Percentiles rank a stretch among this genome's conserved stretches.
Evolutionary conservation across 23 tunicate species (phyloP).

Genomic region (Styela plicata): DNA sequence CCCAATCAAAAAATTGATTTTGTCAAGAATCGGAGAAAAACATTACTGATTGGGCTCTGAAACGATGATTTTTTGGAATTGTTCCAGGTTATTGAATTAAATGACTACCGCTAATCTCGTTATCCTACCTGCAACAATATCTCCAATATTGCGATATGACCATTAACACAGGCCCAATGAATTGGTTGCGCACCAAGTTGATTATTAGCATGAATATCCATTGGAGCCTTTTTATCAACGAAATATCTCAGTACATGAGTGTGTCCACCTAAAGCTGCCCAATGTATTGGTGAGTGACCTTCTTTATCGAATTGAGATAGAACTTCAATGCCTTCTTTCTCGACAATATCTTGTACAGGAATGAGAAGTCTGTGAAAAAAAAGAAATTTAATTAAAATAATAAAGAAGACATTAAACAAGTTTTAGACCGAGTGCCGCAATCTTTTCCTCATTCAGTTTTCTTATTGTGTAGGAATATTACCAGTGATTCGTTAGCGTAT

Average conservation of each 20-base stretch:
- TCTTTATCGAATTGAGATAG: conserved; percentile 80
- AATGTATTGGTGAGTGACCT: conserved; percentile 98
- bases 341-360: conserved; percentile 92
- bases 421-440: too few species aligned
- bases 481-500: too few species aligned
- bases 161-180: conserved; percentile 99
- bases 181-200: conserved; percentile 94
- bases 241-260: conserved; percentile 92
- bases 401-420: too few species aligned
- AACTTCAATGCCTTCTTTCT: conserved; percentile 65
- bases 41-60: too few species aligned
- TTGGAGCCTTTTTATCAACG: conserved; percentile 84
- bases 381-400: too few species aligned
- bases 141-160: conserved; percentile 79
- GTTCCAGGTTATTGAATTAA: too few species aligned
- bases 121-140: conserved; percentile 72
- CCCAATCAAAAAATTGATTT: too few species aligned
- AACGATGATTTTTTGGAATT: too few species aligned
- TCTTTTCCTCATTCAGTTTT: too few species aligned
- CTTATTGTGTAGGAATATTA: too few species aligned
- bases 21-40: too few species aligned
- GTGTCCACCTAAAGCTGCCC: conserved; percentile 99
- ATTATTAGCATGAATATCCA: conserved; percentile 83
- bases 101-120: too few species aligned
- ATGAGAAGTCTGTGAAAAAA: conserved; percentile 61